Conservation (phyloP, 2,888 invertebrate species). For the Chorisops tibialis region DNA sequence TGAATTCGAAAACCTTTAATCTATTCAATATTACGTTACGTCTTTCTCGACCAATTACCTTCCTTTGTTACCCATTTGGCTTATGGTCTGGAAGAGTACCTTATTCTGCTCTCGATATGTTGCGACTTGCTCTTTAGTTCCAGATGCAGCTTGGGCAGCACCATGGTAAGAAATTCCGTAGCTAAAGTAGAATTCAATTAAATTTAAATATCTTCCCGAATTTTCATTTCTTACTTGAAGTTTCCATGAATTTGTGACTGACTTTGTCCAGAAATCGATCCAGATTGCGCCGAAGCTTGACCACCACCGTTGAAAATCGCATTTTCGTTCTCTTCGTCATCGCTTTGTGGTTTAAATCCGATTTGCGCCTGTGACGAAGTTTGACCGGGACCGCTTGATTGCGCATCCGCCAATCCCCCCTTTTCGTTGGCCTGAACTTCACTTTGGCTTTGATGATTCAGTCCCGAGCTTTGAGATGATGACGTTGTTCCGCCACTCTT, state of each 20-base stretch:
- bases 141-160: constrained; percentile 79
- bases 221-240: constrained; percentile 52
- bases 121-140: constrained; percentile 58
- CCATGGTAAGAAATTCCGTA: constrained; percentile 75
- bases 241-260: constrained; percentile 81
- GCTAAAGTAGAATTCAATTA: constrained; percentile 44
- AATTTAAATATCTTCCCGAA: neutral
- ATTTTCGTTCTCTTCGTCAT: constrained; percentile 48
- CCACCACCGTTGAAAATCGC: constrained; percentile 73
- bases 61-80: constrained; percentile 46
- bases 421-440: constrained; percentile 71
- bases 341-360: constrained; percentile 73
- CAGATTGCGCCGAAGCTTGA: constrained; percentile 74
- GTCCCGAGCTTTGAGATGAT: constrained; percentile 71
- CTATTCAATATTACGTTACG: neutral
- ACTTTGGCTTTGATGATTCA: constrained; percentile 65
- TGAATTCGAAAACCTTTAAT: neutral
- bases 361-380: constrained; percentile 88
- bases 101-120: constrained; percentile 64
- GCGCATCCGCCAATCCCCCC: constrained; percentile 82
- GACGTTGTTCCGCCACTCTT: constrained; percentile 74
- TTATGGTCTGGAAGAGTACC: constrained; percentile 67
- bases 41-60: constrained; percentile 37
- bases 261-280: constrained; percentile 70
- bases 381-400: constrained; percentile 78